These are phyloP conservation scores for Chauna torquata DNA, from an alignment of 2,113 vertebrate genomes.

Conservation along the genomic window DNA sequence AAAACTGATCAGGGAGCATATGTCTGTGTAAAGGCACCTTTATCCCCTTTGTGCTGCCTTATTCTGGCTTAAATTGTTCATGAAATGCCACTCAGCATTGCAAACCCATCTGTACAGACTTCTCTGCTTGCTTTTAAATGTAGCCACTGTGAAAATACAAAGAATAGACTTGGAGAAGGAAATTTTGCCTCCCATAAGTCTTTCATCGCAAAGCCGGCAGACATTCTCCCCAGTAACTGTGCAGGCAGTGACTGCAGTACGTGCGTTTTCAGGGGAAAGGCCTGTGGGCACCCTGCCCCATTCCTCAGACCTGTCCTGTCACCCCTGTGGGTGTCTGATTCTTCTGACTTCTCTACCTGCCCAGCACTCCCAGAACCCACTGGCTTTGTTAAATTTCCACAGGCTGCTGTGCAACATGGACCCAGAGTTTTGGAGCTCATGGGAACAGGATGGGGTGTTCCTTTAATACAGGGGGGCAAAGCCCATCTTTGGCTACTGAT, in stretches of 20 bases:
- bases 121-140: neutral
- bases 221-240: neutral
- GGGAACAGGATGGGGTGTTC: neutral
- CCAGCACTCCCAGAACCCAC: neutral
- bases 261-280: neutral
- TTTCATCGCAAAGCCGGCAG: neutral
- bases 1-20: neutral
- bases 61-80: neutral
- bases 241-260: fast-evolving
- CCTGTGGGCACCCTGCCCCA: neutral
- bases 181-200: neutral
- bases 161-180: neutral
- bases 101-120: neutral
- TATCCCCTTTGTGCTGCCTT: neutral
- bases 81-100: neutral
- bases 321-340: neutral
- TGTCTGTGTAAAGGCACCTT: neutral
- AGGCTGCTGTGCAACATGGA: neutral
- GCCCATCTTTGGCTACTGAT: neutral
- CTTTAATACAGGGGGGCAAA: neutral
- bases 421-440: neutral
- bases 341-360: neutral
- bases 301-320: neutral
- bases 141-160: neutral
- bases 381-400: neutral